Conservation (phyloP, 1,140 invertebrate species). For the Cydia pomonella region DNA sequence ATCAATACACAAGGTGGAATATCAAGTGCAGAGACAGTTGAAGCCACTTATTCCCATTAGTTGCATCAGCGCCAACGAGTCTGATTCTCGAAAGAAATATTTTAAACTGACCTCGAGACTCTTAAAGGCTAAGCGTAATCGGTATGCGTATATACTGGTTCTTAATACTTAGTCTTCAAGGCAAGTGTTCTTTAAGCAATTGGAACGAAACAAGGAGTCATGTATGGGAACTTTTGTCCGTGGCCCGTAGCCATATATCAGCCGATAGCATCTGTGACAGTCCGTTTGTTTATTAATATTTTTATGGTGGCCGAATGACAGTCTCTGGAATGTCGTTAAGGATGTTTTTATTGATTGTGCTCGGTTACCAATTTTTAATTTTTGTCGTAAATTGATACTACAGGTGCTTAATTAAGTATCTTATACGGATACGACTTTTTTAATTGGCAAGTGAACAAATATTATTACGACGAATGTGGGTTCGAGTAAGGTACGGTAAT, state of each 20-base stretch:
- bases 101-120: not conserved
- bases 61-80: not conserved
- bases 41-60: not conserved
- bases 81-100: not conserved
- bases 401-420: constrained; percentile 14
- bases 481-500: not conserved
- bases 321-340: constrained; percentile 20
- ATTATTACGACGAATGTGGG: not conserved
- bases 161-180: not conserved
- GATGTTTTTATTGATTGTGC: constrained; percentile 31
- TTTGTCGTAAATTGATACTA: constrained; percentile 11
- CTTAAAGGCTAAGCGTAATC: not conserved
- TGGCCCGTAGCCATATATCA: constrained; percentile 18
- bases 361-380: constrained; percentile 23
- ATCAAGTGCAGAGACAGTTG: not conserved
- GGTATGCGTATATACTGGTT: not conserved
- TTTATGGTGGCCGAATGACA: constrained; percentile 28
- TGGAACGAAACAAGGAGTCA: not conserved
- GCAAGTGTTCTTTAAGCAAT: not conserved
- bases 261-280: constrained; percentile 31
- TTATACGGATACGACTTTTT: not conserved
- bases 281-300: constrained; percentile 32
- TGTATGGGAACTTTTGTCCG: constrained; percentile 24
- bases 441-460: not conserved
- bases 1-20: not conserved